Base-by-base conservation (phyloP, 2,113 vertebrate genomes). In the Serinus canaria region DNA sequence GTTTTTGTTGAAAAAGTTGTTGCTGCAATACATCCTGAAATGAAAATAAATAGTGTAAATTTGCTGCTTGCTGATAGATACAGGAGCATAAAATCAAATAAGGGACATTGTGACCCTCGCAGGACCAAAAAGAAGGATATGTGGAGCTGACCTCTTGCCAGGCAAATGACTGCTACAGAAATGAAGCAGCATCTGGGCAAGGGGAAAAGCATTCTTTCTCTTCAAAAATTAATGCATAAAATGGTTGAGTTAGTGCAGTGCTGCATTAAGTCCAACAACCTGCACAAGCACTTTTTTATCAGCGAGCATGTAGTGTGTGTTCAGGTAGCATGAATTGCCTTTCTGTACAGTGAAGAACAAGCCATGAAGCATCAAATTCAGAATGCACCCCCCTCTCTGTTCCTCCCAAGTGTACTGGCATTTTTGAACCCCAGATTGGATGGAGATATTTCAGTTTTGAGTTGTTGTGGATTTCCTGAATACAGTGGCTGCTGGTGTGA, bases 141-240 rank as follows among this genome's bases (percentile, higher is more conserved):
- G 19, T 46, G 46, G 31, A 79, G 35, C 30, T 77, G 24, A 24
- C 59, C 43, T 62, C 35, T 80, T 92, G 55, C 24, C 44, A 63
- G 20, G 39, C 25, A 67, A 67, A 67, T 77, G 24, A 49, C 62
- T 93, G 4, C 27, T 70, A 11, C 68, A 78, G 72, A 80, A 89
- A 68, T 11, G 37, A 81, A 78, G 41, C 52, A 49, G 63, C n/a
- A 33, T 72, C 72, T 66, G 44, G 27, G 28, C 31, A 72, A 68
- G 56, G 59, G 55, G 27, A 13, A 62, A 76, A 58, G 25, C 41
- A 89, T 33, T 14, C 53, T 66, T 56, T 39, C 50, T 88, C 46
- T 83, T 92, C 63, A 94, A 84, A 95, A 76, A 90, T 60, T 33
- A 63, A 77, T 88, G 37, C 53, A n/a, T 59, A 22, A 87, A 74